These are phyloP conservation scores for Brachyalestes nurse DNA, from an alignment of 2,797 vertebrate genomes.

Conservation along the genomic window DNA sequence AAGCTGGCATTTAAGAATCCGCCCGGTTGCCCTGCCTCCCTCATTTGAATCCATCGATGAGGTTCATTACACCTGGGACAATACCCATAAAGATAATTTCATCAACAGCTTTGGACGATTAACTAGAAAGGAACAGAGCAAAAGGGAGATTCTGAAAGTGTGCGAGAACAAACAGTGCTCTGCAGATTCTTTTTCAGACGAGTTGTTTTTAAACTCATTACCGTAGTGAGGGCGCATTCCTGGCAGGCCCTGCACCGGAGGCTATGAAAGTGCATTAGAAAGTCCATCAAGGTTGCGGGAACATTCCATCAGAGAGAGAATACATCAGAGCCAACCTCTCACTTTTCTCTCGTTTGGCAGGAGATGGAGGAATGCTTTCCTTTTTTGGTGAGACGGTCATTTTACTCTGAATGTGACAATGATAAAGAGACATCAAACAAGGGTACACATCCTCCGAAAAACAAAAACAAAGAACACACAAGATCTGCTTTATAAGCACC, in stretches of 20 bases:
- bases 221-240: neutral
- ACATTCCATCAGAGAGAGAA: neutral
- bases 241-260: neutral
- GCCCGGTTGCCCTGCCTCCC: neutral
- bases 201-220: neutral
- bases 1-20: constrained; percentile 37
- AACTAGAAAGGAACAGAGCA: neutral
- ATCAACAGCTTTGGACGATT: neutral
- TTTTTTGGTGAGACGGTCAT: neutral
- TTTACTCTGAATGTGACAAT: neutral
- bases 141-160: neutral
- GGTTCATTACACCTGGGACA: constrained; percentile 2
- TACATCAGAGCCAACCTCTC: neutral
- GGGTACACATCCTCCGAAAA: neutral
- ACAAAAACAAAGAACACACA: neutral
- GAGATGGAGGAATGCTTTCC: neutral
- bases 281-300: neutral
- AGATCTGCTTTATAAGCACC: neutral
- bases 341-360: neutral
- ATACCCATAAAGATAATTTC: neutral
- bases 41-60: neutral
- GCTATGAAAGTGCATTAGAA: neutral
- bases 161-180: neutral
- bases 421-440: neutral
- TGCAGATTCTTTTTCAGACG: too few species aligned